Percentiles rank a stretch among this genome's conserved stretches.
These are phyloP conservation scores for Bovichtus diacanthus DNA, from an alignment of 2,797 vertebrate genomes.

Conservation along the genomic window DNA sequence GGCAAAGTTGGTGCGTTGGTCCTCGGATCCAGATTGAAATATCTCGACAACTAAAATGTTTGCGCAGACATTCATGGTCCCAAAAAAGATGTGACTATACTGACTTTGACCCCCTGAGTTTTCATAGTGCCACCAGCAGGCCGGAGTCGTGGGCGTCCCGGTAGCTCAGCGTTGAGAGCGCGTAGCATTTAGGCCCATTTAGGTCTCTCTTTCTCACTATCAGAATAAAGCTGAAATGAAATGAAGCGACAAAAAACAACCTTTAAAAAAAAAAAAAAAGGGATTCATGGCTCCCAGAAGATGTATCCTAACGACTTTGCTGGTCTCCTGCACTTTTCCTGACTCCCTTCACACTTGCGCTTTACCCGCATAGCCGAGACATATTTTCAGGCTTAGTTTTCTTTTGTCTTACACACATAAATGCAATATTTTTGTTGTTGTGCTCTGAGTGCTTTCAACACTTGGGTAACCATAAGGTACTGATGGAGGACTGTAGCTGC, in stretches of 20 bases:
- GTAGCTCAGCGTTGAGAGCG: no score
- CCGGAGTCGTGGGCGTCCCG: no score
- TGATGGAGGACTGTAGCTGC: neutral
- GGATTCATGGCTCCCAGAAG: neutral
- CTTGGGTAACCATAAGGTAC: neutral
- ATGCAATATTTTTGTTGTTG: neutral
- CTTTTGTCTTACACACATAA: neutral
- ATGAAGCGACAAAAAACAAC: no score
- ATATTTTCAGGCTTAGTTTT: neutral
- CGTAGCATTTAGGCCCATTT: no score
- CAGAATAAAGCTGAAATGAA: no score
- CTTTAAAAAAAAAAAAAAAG: no score
- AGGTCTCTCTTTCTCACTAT: no score
- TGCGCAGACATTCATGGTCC: neutral
- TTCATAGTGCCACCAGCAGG: no score
- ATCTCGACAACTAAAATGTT: neutral
- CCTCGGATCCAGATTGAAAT: neutral
- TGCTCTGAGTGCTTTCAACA: neutral
- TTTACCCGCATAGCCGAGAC: neutral
- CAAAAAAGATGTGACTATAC: neutral
- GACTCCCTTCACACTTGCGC: neutral
- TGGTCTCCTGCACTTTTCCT: neutral
- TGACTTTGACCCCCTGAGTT: neutral
- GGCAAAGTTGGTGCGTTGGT: neutral
- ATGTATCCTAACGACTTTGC: neutral